These are phyloP conservation scores for Picathartes gymnocephalus DNA, from an alignment of 2,113 vertebrate species.

Conservation along the genomic window DNA sequence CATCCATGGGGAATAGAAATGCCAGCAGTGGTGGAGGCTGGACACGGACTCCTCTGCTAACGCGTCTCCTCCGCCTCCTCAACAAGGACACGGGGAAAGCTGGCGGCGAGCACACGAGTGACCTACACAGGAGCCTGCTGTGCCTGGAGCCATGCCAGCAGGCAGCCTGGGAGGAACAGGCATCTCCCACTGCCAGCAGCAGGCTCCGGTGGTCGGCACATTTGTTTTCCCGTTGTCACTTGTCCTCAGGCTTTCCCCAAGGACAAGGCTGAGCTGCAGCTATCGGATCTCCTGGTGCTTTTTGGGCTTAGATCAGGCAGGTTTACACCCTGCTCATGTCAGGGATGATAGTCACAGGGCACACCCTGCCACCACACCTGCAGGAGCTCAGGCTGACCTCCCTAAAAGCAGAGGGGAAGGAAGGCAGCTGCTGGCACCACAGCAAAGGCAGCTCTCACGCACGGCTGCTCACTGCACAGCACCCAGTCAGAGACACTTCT, in stretches of 20 bases:
- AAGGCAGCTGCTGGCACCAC: fast-evolving
- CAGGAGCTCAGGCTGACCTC: neutral
- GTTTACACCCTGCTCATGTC: fast-evolving
- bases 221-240: neutral
- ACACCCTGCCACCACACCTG: neutral
- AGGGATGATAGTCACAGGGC: fast-evolving
- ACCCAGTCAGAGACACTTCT: neutral
- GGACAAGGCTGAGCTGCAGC: neutral
- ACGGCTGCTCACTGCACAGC: fast-evolving
- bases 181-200: neutral
- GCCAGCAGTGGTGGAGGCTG: fast-evolving
- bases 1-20: neutral
- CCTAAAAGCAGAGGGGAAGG: neutral
- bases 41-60: neutral
- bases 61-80: neutral
- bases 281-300: neutral
- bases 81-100: neutral
- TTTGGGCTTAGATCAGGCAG: neutral
- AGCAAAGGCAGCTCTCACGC: neutral
- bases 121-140: slow-evolving; percentile 11
- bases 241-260: neutral
- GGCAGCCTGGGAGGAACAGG: neutral
- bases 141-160: neutral
- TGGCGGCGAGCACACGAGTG: neutral
- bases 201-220: neutral